Evolutionary conservation across 92 coral and sea anemone species (phyloP).

Genomic region (Bergia puertoricense): DNA sequence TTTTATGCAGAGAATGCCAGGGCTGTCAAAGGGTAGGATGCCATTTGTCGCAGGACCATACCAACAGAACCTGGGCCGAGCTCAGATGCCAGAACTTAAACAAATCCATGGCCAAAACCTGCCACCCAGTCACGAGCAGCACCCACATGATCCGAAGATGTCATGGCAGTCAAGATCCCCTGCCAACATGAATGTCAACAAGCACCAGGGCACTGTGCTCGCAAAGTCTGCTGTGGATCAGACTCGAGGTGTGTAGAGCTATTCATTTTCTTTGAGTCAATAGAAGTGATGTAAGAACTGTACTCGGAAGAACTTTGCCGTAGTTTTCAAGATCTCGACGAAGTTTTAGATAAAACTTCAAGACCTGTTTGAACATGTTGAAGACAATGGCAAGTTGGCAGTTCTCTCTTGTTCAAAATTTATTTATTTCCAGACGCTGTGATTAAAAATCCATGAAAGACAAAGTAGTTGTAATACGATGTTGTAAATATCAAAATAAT

Average conservation of each 20-base stretch:
- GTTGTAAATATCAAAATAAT: too few relatives aligned
- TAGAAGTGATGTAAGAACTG: too few relatives aligned
- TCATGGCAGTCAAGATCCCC: conserved; percentile 21
- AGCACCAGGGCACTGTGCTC: conserved; percentile 9
- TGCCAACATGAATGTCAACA: neutral
- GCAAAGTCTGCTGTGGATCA: conserved; percentile 1
- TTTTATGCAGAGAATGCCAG: conserved; percentile 26
- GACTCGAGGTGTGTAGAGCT: conserved; percentile 18
- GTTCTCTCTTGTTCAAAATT: too few relatives aligned
- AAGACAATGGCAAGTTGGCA: too few relatives aligned
- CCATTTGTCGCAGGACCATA: conserved; percentile 14
- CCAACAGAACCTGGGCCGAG: neutral
- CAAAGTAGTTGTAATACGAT: too few relatives aligned
- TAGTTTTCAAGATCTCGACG: too few relatives aligned
- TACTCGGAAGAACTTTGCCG: too few relatives aligned
- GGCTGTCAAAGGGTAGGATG: neutral
- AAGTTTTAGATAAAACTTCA: too few relatives aligned
- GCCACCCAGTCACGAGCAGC: conserved; percentile 27
- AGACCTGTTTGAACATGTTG: too few relatives aligned
- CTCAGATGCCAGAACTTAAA: conserved; percentile 36
- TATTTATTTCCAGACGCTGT: too few relatives aligned
- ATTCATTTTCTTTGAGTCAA: neutral
- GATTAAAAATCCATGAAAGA: too few relatives aligned
- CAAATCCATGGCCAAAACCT: conserved; percentile 16
- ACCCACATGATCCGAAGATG: conserved; percentile 7